phyloP scores from a whole-genome alignment of 64 coral and sea anemone species.

The Orbicella faveolata region DNA sequence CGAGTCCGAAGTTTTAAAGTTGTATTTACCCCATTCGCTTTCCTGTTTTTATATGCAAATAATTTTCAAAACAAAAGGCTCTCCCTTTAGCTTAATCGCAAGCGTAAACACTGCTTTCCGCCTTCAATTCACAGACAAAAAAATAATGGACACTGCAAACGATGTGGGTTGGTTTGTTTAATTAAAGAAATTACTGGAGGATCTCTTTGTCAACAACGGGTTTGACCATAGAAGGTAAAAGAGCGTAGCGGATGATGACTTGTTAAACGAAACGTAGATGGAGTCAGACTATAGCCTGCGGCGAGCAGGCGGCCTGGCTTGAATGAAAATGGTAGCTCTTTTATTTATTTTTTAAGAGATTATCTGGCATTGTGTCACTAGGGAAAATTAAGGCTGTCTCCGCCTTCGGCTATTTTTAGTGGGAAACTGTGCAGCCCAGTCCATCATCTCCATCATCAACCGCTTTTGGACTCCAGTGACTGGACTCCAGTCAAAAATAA shows the following conservation, averaged over 20 bases:
- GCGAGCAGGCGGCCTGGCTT: no score
- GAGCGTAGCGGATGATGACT: neutral
- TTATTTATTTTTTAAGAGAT: no score
- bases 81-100: neutral
- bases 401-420: no score
- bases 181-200: neutral
- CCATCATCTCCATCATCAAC: no score
- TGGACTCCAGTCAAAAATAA: no score
- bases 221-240: neutral
- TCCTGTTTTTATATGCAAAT: conserved; percentile 13
- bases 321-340: no score
- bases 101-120: neutral
- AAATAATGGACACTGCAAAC: neutral
- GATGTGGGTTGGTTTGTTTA: neutral
- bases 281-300: no score
- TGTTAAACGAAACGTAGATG: no score
- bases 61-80: conserved; percentile 2
- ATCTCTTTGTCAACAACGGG: neutral
- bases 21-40: neutral
- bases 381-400: no score
- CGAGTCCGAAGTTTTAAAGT: neutral
- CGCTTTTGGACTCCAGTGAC: no score
- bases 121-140: neutral
- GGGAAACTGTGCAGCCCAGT: no score
- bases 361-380: no score